These are phyloP conservation scores for Dendrocopos noguchii DNA, from an alignment of 2,113 vertebrate species.

Conservation along the genomic window DNA sequence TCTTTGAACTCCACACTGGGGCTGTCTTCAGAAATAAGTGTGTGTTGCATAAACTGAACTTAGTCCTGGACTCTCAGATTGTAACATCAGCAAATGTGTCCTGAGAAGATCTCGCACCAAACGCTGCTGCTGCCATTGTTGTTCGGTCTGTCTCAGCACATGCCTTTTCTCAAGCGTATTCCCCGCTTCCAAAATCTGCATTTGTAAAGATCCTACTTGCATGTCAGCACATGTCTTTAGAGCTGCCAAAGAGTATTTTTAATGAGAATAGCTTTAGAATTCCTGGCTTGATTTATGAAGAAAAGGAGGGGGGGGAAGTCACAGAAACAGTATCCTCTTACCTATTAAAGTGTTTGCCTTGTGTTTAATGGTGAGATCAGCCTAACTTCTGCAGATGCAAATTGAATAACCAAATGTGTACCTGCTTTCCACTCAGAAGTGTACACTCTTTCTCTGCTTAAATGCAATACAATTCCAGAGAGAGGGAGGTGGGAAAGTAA, in stretches of 20 bases:
- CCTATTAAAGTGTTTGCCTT: neutral
- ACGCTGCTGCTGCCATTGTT: neutral
- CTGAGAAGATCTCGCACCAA: neutral
- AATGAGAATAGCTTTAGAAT: constrained; percentile 13
- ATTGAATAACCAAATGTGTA: neutral
- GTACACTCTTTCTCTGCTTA: neutral
- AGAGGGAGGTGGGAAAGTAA: neutral
- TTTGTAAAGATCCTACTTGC: neutral
- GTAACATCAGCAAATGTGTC: neutral
- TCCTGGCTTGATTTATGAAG: constrained; percentile 41
- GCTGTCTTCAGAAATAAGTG: neutral
- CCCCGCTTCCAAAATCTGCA: neutral
- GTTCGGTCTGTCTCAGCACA: neutral
- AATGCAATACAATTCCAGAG: neutral
- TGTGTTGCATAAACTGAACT: neutral
- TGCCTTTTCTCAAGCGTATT: neutral
- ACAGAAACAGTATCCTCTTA: neutral
- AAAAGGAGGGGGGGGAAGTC: neutral
- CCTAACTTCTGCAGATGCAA: neutral
- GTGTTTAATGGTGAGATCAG: neutral
- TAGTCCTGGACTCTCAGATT: neutral
- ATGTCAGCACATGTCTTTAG: neutral
- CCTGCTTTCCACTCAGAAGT: neutral
- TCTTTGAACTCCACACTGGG: neutral
- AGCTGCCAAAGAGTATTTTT: neutral